Conservation (phyloP, 2,888 invertebrate genomes). For the Hedychridium roseum region DNA sequence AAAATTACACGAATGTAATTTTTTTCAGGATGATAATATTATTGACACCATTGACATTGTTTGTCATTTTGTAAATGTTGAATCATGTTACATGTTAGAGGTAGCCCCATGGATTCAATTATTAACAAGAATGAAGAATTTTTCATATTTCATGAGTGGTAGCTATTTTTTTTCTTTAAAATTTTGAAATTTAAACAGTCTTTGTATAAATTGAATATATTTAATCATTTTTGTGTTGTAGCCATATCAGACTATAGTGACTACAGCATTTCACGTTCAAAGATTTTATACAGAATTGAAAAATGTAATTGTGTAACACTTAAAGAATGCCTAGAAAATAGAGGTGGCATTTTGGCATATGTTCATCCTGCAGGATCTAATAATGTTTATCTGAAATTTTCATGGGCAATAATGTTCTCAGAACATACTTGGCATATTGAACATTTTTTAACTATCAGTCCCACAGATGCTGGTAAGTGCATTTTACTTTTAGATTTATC, state of each 20-base stretch:
- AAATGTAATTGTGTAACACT: conserved; percentile 18
- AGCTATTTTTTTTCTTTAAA: conserved; percentile 7
- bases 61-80: conserved; percentile 33
- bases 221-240: conserved; percentile 17
- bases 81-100: conserved; percentile 33
- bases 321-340: conserved; percentile 21
- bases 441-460: conserved; percentile 38
- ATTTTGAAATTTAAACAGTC: not conserved
- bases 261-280: conserved; percentile 26
- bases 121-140: conserved; percentile 36
- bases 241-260: conserved; percentile 42
- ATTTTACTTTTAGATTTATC: not conserved
- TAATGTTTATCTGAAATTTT: conserved; percentile 29
- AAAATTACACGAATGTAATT: not conserved
- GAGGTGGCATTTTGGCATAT: conserved; percentile 39
- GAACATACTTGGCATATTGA: conserved; percentile 33
- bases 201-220: not conserved
- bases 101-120: conserved; percentile 38
- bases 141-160: conserved; percentile 42
- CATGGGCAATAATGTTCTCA: conserved; percentile 38
- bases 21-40: conserved; percentile 16
- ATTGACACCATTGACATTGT: conserved; percentile 32
- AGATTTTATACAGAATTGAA: conserved; percentile 26
- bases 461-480: conserved; percentile 34
- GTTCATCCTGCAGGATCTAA: conserved; percentile 32